These are phyloP conservation scores for Spodoptera littoralis DNA, from an alignment of 2,888 invertebrate species.

Conservation along the genomic window DNA sequence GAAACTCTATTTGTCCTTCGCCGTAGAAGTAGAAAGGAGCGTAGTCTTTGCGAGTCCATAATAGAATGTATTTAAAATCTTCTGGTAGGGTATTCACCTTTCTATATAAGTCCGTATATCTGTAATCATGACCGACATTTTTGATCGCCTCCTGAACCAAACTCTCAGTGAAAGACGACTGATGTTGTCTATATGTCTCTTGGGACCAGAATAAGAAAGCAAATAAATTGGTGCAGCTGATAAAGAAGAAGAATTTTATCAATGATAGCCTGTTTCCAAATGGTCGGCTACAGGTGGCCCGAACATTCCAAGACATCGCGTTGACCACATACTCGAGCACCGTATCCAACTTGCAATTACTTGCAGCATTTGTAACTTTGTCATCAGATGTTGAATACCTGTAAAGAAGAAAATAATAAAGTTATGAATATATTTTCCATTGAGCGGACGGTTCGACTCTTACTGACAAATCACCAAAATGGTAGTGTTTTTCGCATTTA, in stretches of 20 bases:
- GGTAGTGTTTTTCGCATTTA: no score
- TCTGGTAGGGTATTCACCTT: slow-evolving; percentile 67
- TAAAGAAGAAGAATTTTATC: slow-evolving; percentile 65
- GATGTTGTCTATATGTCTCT: slow-evolving; percentile 53
- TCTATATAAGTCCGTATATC: slow-evolving; percentile 75
- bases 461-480: no score
- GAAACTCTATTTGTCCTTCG: slow-evolving; percentile 72
- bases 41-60: slow-evolving; percentile 73
- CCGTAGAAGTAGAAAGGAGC: slow-evolving; percentile 74
- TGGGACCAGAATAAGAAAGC: slow-evolving; percentile 70
- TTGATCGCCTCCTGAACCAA: slow-evolving; percentile 71
- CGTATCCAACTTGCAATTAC: slow-evolving; percentile 11
- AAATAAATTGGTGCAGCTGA: slow-evolving; percentile 66
- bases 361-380: slow-evolving; percentile 44
- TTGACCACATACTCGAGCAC: slow-evolving; percentile 64
- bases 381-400: slow-evolving; percentile 18
- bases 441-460: no score
- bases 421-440: no score
- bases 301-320: slow-evolving; percentile 59
- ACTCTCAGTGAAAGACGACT: slow-evolving; percentile 52
- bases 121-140: slow-evolving; percentile 71
- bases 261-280: slow-evolving; percentile 62
- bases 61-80: slow-evolving; percentile 74
- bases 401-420: slow-evolving; percentile 17
- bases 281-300: slow-evolving; percentile 44